A percentile compares a stretch with the other conserved stretches of the same genome.
phyloP scores from a whole-genome alignment of 2,113 vertebrate genomes.

The Oreochromis niloticus region DNA sequence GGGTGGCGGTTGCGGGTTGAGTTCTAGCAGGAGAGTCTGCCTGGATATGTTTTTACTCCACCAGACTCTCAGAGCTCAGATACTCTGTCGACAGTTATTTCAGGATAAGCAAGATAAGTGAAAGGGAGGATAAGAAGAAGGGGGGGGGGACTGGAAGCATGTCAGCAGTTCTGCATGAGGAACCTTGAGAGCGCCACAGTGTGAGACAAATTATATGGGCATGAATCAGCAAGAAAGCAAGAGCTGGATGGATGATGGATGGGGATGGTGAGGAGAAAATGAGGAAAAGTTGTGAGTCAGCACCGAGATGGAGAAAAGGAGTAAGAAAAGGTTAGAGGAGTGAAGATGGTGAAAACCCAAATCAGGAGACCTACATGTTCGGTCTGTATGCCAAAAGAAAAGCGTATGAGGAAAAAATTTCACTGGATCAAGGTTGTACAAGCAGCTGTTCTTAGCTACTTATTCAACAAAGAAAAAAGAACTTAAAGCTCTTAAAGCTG shows the following conservation, averaged over 20 bases:
- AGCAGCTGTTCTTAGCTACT: neutral
- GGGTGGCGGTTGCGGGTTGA: slow-evolving; percentile 30
- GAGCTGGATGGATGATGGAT: slow-evolving; percentile 41
- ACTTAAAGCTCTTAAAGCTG: neutral
- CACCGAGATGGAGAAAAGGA: slow-evolving; percentile 28
- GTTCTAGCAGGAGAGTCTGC: slow-evolving; percentile 18
- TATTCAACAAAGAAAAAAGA: neutral
- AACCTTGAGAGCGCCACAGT: slow-evolving; percentile 33
- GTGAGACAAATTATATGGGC: slow-evolving; percentile 39
- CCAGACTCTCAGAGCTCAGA: slow-evolving; percentile 6
- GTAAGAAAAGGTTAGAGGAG: slow-evolving; percentile 3
- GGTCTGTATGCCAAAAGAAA: neutral
- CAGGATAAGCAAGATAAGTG: slow-evolving; percentile 20
- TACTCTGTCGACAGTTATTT: neutral
- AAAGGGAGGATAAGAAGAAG: neutral
- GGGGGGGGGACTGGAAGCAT: neutral
- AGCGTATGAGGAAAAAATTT: neutral
- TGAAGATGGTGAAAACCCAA: slow-evolving; percentile 8
- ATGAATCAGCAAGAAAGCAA: slow-evolving; percentile 51
- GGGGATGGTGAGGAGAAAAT: slow-evolving; percentile 21
- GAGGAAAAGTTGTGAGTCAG: slow-evolving; percentile 49
- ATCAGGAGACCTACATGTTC: neutral
- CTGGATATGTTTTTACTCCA: slow-evolving; percentile 8
- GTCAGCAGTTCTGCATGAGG: slow-evolving; percentile 51
- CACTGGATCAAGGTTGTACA: neutral